Evolutionary conservation across 2,888 invertebrate species (phyloP).

Genomic region (Mycalesis mineus): DNA sequence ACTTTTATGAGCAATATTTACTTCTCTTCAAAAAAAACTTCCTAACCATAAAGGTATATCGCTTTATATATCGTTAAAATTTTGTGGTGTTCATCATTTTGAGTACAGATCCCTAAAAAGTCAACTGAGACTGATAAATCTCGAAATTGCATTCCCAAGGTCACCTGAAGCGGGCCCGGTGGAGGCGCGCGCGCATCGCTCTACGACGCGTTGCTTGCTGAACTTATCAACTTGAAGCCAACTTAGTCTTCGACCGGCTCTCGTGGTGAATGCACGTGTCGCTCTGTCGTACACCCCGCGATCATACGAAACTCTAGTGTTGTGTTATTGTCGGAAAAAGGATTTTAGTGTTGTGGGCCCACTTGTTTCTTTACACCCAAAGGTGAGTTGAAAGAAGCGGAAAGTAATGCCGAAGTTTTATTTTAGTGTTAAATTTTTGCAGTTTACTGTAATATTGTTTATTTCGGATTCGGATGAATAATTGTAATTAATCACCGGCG

Average conservation of each 20-base stretch:
- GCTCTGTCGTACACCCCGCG: constrained; percentile 19
- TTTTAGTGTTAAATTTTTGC: background rate
- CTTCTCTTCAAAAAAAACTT: no score
- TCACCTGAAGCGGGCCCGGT: constrained; percentile 36
- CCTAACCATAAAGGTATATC: no score
- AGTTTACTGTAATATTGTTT: background rate
- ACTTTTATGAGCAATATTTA: no score
- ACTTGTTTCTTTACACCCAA: constrained; percentile 46
- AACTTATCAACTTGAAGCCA: constrained; percentile 37
- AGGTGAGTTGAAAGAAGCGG: constrained; percentile 37
- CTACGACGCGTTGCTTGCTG: constrained; percentile 22
- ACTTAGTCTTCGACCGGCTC: constrained; percentile 49
- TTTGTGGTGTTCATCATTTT: background rate
- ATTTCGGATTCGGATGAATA: background rate
- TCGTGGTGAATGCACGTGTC: constrained; percentile 32
- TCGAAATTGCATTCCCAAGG: constrained; percentile 58
- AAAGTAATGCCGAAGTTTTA: background rate
- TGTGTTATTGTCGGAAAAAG: constrained; percentile 49
- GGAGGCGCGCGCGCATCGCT: constrained; percentile 45
- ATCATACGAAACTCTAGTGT: constrained; percentile 35
- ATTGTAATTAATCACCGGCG: background rate
- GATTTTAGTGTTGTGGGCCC: constrained; percentile 51
- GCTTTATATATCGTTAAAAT: background rate
- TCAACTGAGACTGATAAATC: constrained; percentile 45
- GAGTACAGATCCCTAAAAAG: background rate